Evolutionary conservation across 2,797 vertebrate genomes (phyloP), one percentile per base, ranked within the genome.

Genomic region (Sylvilagus floridanus): DNA sequence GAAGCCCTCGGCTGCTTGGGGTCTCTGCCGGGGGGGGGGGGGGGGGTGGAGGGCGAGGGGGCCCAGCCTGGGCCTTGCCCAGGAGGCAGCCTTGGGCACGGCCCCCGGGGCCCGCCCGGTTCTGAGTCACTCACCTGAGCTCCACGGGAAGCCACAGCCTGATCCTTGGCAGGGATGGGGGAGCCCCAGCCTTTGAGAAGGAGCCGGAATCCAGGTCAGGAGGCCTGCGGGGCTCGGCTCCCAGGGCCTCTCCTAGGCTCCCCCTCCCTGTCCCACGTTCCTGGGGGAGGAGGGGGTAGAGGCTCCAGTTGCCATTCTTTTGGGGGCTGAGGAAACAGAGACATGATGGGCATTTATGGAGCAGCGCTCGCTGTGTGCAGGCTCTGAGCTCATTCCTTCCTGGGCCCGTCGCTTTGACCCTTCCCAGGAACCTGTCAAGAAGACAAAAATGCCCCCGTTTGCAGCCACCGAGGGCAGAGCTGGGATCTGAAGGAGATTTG

Each of bases 91-190:
- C 95, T 95, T 71, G 68, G 88, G 81, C 95, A 75, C 88, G 42
- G 90, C 54, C 13, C 11, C 17, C 68, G 89, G 71, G 91, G 66
- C 92, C 93, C 37, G 75, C 90, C 96, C 42, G 84, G 12, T 78
- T 93, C 95, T 96, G 97, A 96, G 96, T 97, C 97, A 97, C 93
- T 91, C 79, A 78, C 83, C 81, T 14, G 76, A 96, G 95, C 97
- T 96, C 96, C 96, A 16, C 75, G 96, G 97, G 83, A 75, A 1
- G 63, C 1, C 83, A 96, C 90, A 96, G 96, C 95, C 95, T 96
- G 79, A 95, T 95, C 85, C 88, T 63, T 35, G 84, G 86, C 92
- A 66, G 57, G 60, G 32, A 91, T 32, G 73, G 84, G 72, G 68
- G 87, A 82, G 94, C 50, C 87, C 63, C 57, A 89, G 90, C 26